Evolutionary conservation across 2,888 invertebrate genomes (phyloP), one percentile per base, ranked within the genome.

Genomic region (Lochmaea crataegi): DNA sequence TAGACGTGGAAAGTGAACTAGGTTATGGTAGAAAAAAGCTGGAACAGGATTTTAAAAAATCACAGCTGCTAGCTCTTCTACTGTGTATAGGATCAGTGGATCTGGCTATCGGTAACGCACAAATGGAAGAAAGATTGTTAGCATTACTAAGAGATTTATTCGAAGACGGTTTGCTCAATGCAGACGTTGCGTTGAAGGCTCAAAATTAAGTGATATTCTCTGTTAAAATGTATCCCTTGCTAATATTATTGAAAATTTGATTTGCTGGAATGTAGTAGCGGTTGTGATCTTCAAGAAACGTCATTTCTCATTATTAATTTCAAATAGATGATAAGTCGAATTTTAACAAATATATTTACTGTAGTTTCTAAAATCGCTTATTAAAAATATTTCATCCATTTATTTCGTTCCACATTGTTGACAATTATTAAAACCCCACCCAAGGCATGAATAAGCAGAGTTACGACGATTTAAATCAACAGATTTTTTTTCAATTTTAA

Each of bases 11-110:
- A 76, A 85, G 83, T 48, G 88, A 89, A 75, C 85, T 91, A 41
- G 88, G 72, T 10, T 92, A 92, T 82, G 87, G 88, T 67, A 84
- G 90, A 51, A 85, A 86, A 60, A 88, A 89, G 76, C 85, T 92
- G 14, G 87, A 87, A 56, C 86, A 87, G 11, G 92, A 92, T 80
- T 91, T 90, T 81, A 88, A 89, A 74, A 86, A 89, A 72, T 94
- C 94, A 0, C 93, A 94, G 79, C 87, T 94, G 7, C 87, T 94
- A 75, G 94, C 94, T n/a, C 87, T 94, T 60, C 86, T 94, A 67
- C 87, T 94, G 3, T 94, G 94, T 82, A 93, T 94, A 73, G 94
- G 94, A 26, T 94, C 94, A 51, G 93, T 94, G 7, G 94, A 94
- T 83, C 92, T 94, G 65, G 94, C 94, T 6, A 87, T 94, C 18